phyloP scores from a whole-genome alignment of 2,797 vertebrate species.

The Melanotaenia trifasciata region DNA sequence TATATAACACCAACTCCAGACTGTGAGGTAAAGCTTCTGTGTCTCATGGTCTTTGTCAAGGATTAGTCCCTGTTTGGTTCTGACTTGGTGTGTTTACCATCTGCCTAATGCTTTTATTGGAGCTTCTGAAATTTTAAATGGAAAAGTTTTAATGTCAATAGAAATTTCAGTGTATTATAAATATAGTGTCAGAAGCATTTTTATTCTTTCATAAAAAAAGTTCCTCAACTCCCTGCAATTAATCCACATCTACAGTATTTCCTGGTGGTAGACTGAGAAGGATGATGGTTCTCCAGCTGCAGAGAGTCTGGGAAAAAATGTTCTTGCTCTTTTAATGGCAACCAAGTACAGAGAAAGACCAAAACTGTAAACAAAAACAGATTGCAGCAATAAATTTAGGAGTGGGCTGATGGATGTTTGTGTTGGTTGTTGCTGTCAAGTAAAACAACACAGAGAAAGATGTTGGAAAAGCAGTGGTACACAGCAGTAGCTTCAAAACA shows the following conservation, averaged over 20 bases:
- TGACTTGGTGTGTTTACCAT: too few relatives aligned
- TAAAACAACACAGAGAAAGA: slow-evolving; percentile 7
- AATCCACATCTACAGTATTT: slow-evolving; percentile 19
- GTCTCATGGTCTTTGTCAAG: background rate
- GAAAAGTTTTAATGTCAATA: slow-evolving; percentile 2
- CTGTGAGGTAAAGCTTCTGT: background rate
- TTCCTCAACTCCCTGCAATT: slow-evolving; percentile 18
- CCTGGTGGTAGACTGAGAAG: slow-evolving; percentile 24
- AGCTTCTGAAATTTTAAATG: slow-evolving; percentile 16
- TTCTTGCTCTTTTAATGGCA: slow-evolving; percentile 16
- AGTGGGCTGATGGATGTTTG: background rate
- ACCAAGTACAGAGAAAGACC: slow-evolving; percentile 1
- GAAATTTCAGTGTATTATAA: slow-evolving; percentile 8
- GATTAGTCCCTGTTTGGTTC: background rate
- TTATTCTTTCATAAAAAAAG: slow-evolving; percentile 16
- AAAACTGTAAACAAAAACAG: background rate
- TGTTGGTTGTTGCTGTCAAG: slow-evolving; percentile 1
- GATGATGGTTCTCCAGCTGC: background rate
- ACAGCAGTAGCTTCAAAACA: background rate
- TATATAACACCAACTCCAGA: background rate
- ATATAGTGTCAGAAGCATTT: background rate
- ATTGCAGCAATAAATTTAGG: slow-evolving; percentile 8
- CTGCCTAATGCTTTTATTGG: background rate
- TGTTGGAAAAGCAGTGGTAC: background rate
- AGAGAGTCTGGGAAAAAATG: slow-evolving; percentile 4